Percentiles rank a stretch among this genome's conserved stretches.
Evolutionary conservation across 2,888 invertebrate genomes (phyloP).

Genomic region (Ophion slaviceki): DNA sequence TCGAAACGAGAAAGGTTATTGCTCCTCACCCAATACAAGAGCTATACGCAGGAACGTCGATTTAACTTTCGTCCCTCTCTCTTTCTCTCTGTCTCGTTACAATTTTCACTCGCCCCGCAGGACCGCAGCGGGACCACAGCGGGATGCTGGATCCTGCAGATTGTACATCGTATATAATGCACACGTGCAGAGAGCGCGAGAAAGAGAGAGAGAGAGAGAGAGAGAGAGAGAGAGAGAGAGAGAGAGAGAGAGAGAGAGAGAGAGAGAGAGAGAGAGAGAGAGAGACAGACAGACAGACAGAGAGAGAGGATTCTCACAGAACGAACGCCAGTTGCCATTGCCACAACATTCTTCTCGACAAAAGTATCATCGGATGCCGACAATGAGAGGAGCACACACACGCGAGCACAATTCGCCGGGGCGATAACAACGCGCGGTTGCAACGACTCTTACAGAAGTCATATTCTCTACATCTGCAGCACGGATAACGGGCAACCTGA

Average conservation of each 20-base stretch:
- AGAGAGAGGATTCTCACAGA: constrained; percentile 9
- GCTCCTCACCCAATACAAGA: constrained; percentile 62
- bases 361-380: constrained; percentile 50
- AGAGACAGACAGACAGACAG: neutral
- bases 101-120: constrained; percentile 20
- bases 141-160: constrained; percentile 40
- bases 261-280: neutral
- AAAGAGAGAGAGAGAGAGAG: neutral
- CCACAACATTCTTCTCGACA: constrained; percentile 44
- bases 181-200: constrained; percentile 8
- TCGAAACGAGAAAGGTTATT: constrained; percentile 63
- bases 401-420: constrained; percentile 44
- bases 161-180: constrained; percentile 42
- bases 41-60: constrained; percentile 48
- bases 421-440: constrained; percentile 22
- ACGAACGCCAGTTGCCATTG: constrained; percentile 18
- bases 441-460: constrained; percentile 51
- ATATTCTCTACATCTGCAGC: constrained; percentile 16
- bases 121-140: constrained; percentile 12
- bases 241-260: neutral
- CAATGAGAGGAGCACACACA: constrained; percentile 10
- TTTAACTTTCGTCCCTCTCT: constrained; percentile 27
- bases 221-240: neutral
- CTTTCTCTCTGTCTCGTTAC: constrained; percentile 16
- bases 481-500: neutral